Base-by-base conservation (phyloP, 1,140 invertebrate species). In the Aricia agestis region DNA sequence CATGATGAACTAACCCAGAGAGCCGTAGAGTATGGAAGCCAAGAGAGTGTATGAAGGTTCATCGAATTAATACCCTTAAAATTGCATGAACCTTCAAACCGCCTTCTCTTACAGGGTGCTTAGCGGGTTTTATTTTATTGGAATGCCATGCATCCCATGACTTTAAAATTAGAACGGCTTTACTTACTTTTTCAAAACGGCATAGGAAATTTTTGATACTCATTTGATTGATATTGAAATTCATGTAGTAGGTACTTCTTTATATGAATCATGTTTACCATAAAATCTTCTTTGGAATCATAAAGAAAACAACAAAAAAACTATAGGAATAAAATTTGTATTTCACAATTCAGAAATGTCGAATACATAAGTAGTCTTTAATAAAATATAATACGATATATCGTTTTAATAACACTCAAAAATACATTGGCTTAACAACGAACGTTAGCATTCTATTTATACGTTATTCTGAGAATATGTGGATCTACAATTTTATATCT, bases 291-390 rank as follows among this genome's bases (percentile, higher is more conserved):
- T 18, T 59, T 19, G 19, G 59, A 7, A 59, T 18, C 18, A 63
- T 19, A 63, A 63, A 63, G 59, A 63, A 87, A 86, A 84, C 80
- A 75, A 77, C 72, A 74, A 42, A 74, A 77, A 77, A 86, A 86
- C 82, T 88, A 87, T 84, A 85, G 79, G 84, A 90, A 87, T 90
- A 90, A 87, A 90, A 85, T 90, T 90, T 90, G 85, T 90, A 88
- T 86, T 87, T 85, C 82, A 86, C 82, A 83, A 78, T 82, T 83
- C 78, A 81, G 78, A 81, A 84, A 89, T 87, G 79, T 85, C 86
- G 76, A 83, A 87, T 87, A 87, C 84, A 88, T 82, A 83, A 87
- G 78, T 86, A 82, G 76, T 81, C 76, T 87, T 85, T 87, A 87
- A 89, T 90, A 90, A 90, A 90, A 90, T 89, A 90, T 81, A 86